Evolutionary conservation across 2,113 vertebrate species (phyloP), one percentile per base, ranked within the genome.

Genomic region (Vireo altiloquus): DNA sequence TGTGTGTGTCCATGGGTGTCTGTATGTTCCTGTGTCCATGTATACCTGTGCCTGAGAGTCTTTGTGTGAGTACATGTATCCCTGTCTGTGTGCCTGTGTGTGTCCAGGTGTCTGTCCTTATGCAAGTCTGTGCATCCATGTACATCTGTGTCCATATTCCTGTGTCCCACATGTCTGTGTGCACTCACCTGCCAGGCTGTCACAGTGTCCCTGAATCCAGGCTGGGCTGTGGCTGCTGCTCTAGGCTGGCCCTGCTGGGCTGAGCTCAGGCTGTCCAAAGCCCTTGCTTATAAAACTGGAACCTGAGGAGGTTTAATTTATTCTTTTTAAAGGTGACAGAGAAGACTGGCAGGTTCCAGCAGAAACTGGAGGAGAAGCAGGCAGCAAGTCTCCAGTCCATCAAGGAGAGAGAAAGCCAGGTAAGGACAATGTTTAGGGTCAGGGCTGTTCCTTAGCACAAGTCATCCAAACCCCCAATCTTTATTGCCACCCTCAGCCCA

Each of bases 331-430:
- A 99, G 99, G 88, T 98, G 94, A 97, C 96, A 46, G 98, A 98
- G 71, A 97, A 92, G 78, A 89, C 94, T 90, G 96, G 87, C 60
- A 96, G 94, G 27, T 98, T 97, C 23, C 98, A 99, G 96, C 97
- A 98, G 91, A 98, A 96, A 78, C 98, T 99, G 92, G 98, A 98
- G 91, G 98, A 98, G 97, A 99, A 98, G 95, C 99, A 99, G 90
- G 97, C 97, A 5, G 98, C 97, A 10, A 99, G 98, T 37, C 96
- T 99, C 87, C 98, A 98, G n/a, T 96, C 98, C 74, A 99, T 99
- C 97, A 98, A 97, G 96, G 97, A 96, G 40, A 94, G 98, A 60
- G 98, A 98, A 91, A 98, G 98, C 80, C 98, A 99, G 99, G 99
- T 99, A 97, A 94, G 49, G 20, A 90, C 60, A 42, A 21, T 0